These are phyloP conservation scores for Acanthosepion lycidas DNA, from an alignment of 2,888 invertebrate genomes.

Conservation along the genomic window DNA sequence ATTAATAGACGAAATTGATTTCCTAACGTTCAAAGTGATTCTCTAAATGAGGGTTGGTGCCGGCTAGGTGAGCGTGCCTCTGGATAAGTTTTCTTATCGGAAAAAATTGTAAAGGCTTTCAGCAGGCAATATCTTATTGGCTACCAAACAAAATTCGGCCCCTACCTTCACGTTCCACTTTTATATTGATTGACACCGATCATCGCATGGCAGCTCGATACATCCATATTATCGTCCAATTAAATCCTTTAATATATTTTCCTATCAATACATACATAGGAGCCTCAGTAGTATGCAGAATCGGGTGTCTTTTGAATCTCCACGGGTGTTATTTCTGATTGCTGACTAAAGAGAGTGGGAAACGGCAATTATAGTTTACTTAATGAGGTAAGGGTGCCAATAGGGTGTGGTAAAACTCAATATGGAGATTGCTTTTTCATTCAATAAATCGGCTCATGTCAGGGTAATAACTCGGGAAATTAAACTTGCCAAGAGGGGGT, in stretches of 20 bases:
- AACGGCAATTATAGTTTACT: neutral
- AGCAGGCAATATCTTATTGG: no score
- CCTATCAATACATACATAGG: neutral
- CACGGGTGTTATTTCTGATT: neutral
- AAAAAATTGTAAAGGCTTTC: no score
- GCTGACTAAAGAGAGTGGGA: neutral
- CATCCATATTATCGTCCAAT: neutral
- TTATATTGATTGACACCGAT: no score
- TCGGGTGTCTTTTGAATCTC: neutral
- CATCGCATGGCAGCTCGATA: no score
- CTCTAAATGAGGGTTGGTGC: no score
- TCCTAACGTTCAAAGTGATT: no score
- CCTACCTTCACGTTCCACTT: no score
- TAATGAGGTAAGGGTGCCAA: neutral
- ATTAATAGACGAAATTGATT: no score
- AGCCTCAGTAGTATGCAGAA: neutral
- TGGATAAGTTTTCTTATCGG: no score
- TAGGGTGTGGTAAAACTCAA: neutral
- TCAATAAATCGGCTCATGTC: neutral
- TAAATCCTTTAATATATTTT: conserved; percentile 1
- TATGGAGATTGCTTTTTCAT: neutral
- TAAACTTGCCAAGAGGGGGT: neutral
- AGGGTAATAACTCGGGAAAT: neutral
- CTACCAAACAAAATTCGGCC: no score
- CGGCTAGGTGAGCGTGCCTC: no score